Base-by-base conservation (phyloP, 2,797 vertebrate species). In the Micrastur ruficollis region DNA sequence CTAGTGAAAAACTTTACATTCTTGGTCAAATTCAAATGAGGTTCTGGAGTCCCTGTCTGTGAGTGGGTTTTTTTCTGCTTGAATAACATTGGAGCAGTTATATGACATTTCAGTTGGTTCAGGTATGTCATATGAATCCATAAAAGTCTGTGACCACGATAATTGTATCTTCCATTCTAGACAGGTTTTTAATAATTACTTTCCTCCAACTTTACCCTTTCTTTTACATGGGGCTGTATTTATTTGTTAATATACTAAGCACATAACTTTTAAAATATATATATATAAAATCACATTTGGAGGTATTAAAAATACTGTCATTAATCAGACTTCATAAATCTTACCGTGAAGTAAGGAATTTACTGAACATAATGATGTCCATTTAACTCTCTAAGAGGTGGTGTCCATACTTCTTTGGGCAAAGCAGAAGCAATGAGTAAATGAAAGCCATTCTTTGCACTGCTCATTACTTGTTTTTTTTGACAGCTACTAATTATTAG, bases 1-100 rank as follows among this genome's bases (percentile, higher is more conserved):
- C 97, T 95, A 91, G 87, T 94, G 91, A 92, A 95, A 97, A 81
- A 76, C 81, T 95, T 86, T 89, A 66, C 63, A 5, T 91, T 95
- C 90, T 96, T 71, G 27, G 81, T 95, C 73, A 52, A 78, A 86
- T 56, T 80, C 38, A 68, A 65, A 82, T 76, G 42, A 88, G 81
- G 52, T 76, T 96, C 89, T 92, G 72, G 81, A 95, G 95, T 87
- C 84, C 34, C 40, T 96, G 73, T 86, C 73, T 95, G 92, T 47
- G 62, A 74, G 49, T 94, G 76, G 4, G 0, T 42, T 90, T 94
- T 94, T 93, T 46, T 75, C 62, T 90, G 20, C 63, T 87, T 68
- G 47, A 82, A 49, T 85, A 63, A 72, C 52, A 40, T 1, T 23
- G 25, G 34, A 90, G 42, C 25, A 65, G 31, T 80, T 65, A 14